These are phyloP conservation scores for Brachionus manjavacas DNA, from an alignment of 1,140 invertebrate genomes.

Conservation along the genomic window DNA sequence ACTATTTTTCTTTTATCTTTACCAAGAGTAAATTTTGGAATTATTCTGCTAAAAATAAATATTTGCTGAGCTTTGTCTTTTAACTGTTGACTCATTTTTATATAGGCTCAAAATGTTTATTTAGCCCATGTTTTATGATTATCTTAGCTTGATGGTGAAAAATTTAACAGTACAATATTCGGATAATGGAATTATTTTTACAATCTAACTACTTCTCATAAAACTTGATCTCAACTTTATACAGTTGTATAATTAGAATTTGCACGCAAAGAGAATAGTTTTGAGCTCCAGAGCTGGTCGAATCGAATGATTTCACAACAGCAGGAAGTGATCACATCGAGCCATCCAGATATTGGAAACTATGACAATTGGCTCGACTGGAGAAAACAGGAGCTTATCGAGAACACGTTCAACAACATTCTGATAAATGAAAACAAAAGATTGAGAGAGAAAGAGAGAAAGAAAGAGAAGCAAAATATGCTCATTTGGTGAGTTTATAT, in stretches of 20 bases:
- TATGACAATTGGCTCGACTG: not conserved
- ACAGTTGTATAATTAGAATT: not conserved
- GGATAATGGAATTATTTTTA: slow-evolving; percentile 26
- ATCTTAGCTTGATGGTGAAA: not conserved
- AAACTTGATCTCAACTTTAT: not conserved
- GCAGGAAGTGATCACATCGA: not conserved
- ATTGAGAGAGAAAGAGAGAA: not conserved
- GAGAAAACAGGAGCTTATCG: not conserved
- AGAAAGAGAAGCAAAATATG: not conserved
- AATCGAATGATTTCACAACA: not conserved
- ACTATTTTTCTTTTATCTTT: not conserved
- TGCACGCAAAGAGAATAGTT: not conserved
- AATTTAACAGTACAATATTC: slow-evolving; percentile 25
- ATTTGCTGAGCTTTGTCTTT: not conserved
- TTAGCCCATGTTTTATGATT: not conserved
- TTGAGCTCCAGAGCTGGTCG: too few species aligned
- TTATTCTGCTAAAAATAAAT: not conserved
- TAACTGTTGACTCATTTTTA: not conserved
- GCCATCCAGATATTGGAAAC: slow-evolving; percentile 6
- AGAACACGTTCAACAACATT: not conserved
- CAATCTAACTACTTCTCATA: not conserved
- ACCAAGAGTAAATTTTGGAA: not conserved
- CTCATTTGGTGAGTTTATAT: not conserved
- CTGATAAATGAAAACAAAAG: not conserved
- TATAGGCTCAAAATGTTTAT: not conserved